Percentiles rank a stretch among this genome's conserved stretches.
These are phyloP conservation scores for Rapana venosa DNA, from an alignment of 2,888 invertebrate species.

Conservation along the genomic window DNA sequence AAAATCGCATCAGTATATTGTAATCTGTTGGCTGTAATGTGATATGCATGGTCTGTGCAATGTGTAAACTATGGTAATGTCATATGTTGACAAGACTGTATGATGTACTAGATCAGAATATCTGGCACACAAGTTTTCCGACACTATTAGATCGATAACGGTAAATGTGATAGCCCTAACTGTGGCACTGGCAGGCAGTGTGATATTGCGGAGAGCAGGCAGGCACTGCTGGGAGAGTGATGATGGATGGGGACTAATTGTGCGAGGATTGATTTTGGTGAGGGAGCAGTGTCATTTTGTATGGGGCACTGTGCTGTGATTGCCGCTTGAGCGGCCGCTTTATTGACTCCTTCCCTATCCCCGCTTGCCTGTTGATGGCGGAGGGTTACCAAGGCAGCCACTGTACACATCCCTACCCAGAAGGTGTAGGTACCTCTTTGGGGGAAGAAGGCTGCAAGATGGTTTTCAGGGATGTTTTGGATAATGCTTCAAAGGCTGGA, in stretches of 20 bases:
- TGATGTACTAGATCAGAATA: background rate
- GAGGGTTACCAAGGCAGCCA: constrained; percentile 39
- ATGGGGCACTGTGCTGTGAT: constrained; percentile 3
- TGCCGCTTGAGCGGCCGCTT: background rate
- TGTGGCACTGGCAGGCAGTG: background rate
- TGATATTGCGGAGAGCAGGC: background rate
- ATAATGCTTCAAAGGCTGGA: background rate
- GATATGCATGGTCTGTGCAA: too few species aligned
- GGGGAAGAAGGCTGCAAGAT: background rate
- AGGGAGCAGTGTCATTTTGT: constrained; percentile 19
- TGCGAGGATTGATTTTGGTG: constrained; percentile 32
- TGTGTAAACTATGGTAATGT: too few species aligned
- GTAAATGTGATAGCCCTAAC: background rate
- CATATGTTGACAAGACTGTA: background rate
- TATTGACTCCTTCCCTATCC: constrained; percentile 10
- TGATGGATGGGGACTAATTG: constrained; percentile 39
- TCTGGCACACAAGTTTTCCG: background rate
- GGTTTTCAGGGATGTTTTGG: background rate
- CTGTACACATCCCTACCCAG: background rate
- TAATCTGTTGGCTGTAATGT: too few species aligned
- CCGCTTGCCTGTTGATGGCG: background rate
- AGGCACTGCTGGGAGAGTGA: background rate
- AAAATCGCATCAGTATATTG: too few species aligned
- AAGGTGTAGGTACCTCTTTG: background rate
- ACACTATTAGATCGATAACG: background rate